A percentile compares a stretch with the other conserved stretches of the same genome.
These are phyloP conservation scores for Molossus alvarezi DNA, from an alignment of 2,797 vertebrate genomes.

Conservation along the genomic window DNA sequence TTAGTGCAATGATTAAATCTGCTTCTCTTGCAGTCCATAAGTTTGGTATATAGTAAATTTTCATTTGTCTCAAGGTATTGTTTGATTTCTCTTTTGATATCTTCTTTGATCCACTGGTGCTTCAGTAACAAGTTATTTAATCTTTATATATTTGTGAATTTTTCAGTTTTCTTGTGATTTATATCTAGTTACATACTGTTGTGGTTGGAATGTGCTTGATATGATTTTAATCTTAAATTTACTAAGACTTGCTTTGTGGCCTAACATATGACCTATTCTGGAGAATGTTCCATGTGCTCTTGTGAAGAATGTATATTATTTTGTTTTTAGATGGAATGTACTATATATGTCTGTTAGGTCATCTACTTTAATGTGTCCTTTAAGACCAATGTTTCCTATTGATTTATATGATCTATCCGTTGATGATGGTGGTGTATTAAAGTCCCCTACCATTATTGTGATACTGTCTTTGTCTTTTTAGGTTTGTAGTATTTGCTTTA, in stretches of 20 bases:
- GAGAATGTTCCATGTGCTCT: too few relatives aligned
- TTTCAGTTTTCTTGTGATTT: neutral
- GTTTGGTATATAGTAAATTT: neutral
- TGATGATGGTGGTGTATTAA: too few relatives aligned
- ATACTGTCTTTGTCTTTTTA: too few relatives aligned
- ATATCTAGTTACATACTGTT: neutral
- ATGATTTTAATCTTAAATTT: neutral
- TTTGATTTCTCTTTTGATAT: neutral
- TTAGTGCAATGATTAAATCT: neutral
- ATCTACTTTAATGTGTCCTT: too few relatives aligned
- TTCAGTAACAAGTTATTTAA: neutral
- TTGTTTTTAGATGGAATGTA: too few relatives aligned
- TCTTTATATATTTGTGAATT: neutral
- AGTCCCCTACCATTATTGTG: too few relatives aligned
- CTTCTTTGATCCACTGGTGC: neutral
- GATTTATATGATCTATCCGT: too few relatives aligned
- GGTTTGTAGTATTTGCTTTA: neutral
- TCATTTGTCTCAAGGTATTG: neutral
- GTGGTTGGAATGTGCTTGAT: neutral
- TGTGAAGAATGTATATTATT: too few relatives aligned
- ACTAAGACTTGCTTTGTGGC: neutral
- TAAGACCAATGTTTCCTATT: too few relatives aligned
- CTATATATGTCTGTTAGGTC: too few relatives aligned
- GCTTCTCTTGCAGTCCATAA: neutral
- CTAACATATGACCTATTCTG: neutral